Conservation (phyloP, 2,797 vertebrate species). For the Nannoperca obscura region DNA sequence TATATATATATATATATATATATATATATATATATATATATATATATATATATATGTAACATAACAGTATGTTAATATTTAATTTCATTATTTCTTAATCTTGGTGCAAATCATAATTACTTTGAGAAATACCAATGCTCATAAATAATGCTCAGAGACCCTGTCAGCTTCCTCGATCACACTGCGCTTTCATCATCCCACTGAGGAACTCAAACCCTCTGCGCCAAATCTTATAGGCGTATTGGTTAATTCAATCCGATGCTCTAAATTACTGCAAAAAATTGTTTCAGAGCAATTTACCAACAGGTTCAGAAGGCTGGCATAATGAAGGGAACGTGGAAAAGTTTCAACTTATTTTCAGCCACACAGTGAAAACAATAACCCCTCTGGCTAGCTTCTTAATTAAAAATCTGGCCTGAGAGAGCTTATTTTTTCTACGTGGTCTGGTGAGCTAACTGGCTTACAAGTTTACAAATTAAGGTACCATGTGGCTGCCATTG, state of each 20-base stretch:
- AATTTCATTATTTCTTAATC: neutral
- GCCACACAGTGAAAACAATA: slow-evolving; percentile 59
- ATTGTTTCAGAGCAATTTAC: slow-evolving; percentile 34
- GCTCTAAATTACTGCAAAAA: slow-evolving; percentile 32
- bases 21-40: too few species aligned
- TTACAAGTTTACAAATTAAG: slow-evolving; percentile 63
- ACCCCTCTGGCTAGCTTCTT: slow-evolving; percentile 64
- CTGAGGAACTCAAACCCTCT: slow-evolving; percentile 6
- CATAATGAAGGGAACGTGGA: slow-evolving; percentile 55
- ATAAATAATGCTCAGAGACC: slow-evolving; percentile 28
- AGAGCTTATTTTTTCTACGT: slow-evolving; percentile 36
- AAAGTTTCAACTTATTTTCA: slow-evolving; percentile 70
- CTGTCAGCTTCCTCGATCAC: slow-evolving; percentile 27
- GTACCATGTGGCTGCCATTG: slow-evolving; percentile 51
- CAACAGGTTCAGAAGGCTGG: slow-evolving; percentile 45
- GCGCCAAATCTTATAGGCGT: slow-evolving; percentile 23
- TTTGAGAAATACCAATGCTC: slow-evolving; percentile 13
- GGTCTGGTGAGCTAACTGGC: slow-evolving; percentile 55
- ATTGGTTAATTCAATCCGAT: slow-evolving; percentile 46
- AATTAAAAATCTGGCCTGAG: slow-evolving; percentile 73
- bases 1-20: neutral
- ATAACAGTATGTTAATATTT: neutral
- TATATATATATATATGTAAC: neutral
- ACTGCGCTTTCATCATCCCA: slow-evolving; percentile 19
- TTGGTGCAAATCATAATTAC: slow-evolving; percentile 19